Percentiles rank a stretch among this genome's conserved stretches.
Evolutionary conservation across 2,888 invertebrate species (phyloP).

Genomic region (Odontocerum albicorne): DNA sequence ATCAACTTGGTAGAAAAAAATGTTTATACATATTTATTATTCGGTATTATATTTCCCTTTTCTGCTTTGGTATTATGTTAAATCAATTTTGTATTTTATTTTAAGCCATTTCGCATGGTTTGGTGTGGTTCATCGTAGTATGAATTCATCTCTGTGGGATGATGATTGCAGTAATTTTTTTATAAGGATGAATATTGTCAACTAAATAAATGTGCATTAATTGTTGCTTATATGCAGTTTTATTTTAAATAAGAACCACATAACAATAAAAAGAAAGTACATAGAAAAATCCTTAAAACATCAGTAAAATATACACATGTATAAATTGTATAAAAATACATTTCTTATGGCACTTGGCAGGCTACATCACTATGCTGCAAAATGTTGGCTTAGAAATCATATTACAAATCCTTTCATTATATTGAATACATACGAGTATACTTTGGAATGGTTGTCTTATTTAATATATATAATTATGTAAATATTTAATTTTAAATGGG

Average conservation of each 20-base stretch:
- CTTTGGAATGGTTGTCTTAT: background rate
- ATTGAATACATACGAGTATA: too few relatives aligned
- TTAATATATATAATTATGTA: background rate
- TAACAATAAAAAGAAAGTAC: too few relatives aligned
- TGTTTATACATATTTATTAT: background rate
- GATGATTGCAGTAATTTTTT: constrained; percentile 21
- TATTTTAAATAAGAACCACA: too few relatives aligned
- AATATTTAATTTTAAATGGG: too few relatives aligned
- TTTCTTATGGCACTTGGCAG: background rate
- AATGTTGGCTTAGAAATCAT: background rate
- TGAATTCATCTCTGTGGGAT: constrained; percentile 27
- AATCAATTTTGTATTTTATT: constrained; percentile 16
- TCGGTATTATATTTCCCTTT: background rate
- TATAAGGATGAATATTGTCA: constrained; percentile 33
- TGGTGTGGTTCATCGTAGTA: constrained; percentile 26
- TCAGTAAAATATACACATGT: background rate
- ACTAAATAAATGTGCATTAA: constrained; percentile 36
- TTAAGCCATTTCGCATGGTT: constrained; percentile 25
- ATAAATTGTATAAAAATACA: background rate
- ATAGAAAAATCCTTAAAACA: too few relatives aligned
- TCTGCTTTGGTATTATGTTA: constrained; percentile 17
- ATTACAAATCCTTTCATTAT: too few relatives aligned
- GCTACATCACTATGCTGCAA: background rate
- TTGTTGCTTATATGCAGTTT: constrained; percentile 35
- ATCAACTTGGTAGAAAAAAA: background rate